phyloP scores from a whole-genome alignment of 2,888 invertebrate species.

The Petrolisthes manimaculis region DNA sequence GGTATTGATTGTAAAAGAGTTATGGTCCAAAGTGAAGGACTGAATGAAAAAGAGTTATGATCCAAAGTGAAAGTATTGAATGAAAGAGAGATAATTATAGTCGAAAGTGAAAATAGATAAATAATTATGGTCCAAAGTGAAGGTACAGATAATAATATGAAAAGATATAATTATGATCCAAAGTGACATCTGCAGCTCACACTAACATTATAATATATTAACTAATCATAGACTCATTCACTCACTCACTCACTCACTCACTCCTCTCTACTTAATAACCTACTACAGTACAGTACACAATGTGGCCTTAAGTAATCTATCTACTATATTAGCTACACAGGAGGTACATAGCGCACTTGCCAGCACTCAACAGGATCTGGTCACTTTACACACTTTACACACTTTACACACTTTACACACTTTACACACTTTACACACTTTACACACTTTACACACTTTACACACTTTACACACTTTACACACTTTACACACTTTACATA shows the following conservation, averaged over 20 bases:
- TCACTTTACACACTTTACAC: neutral
- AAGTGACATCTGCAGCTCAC: too few species aligned
- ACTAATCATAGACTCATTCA: neutral
- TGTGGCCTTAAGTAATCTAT: neutral
- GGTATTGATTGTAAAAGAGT: too few species aligned
- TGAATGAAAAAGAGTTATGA: too few species aligned
- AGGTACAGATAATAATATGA: too few species aligned
- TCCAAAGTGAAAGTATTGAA: too few species aligned
- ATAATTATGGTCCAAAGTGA: too few species aligned
- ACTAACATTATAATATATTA: neutral
- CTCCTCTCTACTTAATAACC: too few species aligned
- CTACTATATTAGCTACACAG: neutral
- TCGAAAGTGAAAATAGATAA: too few species aligned
- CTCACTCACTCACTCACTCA: neutral
- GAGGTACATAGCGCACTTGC: conserved; percentile 18
- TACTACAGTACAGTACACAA: neutral
- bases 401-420: neutral
- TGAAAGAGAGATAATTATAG: too few species aligned
- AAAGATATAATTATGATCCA: too few species aligned
- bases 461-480: neutral
- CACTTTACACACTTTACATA: neutral
- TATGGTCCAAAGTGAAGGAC: too few species aligned
- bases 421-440: neutral
- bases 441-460: neutral
- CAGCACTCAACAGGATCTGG: neutral